Base-by-base conservation (phyloP, 2,888 invertebrate genomes). In the Netelia inedita region DNA sequence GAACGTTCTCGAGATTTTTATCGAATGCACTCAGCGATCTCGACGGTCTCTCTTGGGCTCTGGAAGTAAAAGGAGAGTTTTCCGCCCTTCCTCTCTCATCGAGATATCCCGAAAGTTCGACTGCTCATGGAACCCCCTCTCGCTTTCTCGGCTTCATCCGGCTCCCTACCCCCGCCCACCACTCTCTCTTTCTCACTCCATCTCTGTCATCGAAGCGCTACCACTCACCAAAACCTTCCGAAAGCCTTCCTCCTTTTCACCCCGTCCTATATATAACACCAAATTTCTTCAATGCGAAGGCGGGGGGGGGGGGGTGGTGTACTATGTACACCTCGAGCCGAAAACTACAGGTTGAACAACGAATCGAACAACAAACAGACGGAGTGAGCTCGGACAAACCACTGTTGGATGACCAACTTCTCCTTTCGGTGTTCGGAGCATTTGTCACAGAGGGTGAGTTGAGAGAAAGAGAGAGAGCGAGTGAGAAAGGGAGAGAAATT, bases 1-100 rank as follows among this genome's bases (percentile, higher is more conserved):
- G 65, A 50, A 66, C 79, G 78, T 86, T 85, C 89, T 89, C 89
- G 84, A 90, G 89, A 91, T 90, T 90, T 89, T 90, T 89, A 90
- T 87, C 85, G 83, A 79, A 78, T 86, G 86, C 81, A 80, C 85
- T 85, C 83, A 85, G 83, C 82, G 76, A 83, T 71, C 76, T 69
- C 65, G 73, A 83, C 85, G 82, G 23, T 55, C 73, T 84, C 76
- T 73, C 61, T 72, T 74, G 63, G 82, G 53, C 46, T 68, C 76
- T 66, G 74, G 71, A 84, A 88, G 87, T 88, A 88, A 88, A 85
- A 86, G 76, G 86, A 80, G 86, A 80, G 68, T 63, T 83, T 85
- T 71, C 83, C 41, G 63, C 28, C 66, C 75, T 69, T 63, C 66
- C 69, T 72, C 35, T 71, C 65, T 35, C 71, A 19, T 16, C 46